A percentile compares a stretch with the other conserved stretches of the same genome.
Evolutionary conservation across 2,888 invertebrate species (phyloP).

Genomic region (Agelastica alni): DNA sequence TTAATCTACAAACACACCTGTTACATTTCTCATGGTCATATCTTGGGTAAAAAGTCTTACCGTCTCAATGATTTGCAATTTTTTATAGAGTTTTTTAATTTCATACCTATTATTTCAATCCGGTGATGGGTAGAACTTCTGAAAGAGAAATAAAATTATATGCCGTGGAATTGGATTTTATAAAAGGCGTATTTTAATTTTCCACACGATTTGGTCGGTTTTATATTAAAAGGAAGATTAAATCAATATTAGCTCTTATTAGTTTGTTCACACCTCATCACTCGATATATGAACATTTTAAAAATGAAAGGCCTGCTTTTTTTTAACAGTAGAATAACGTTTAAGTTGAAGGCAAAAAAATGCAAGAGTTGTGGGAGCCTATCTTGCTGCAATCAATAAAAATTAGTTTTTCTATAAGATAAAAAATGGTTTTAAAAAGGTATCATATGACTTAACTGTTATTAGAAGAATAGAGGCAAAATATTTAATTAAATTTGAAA

Average conservation of each 20-base stretch:
- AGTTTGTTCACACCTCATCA: slow-evolving; percentile 30
- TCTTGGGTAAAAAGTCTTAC: slow-evolving; percentile 17
- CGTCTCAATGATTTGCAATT: slow-evolving; percentile 31
- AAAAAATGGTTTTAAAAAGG: no score
- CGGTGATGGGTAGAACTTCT: slow-evolving; percentile 24
- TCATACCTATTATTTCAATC: slow-evolving; percentile 36
- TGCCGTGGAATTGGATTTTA: slow-evolving; percentile 33
- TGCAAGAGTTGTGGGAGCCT: no score
- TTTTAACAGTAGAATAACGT: no score
- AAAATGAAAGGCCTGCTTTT: no score
- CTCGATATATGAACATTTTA: slow-evolving; percentile 9
- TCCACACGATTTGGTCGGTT: slow-evolving; percentile 35
- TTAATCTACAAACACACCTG: slow-evolving; percentile 16
- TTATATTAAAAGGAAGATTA: slow-evolving; percentile 26
- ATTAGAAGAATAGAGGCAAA: no score
- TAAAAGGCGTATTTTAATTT: slow-evolving; percentile 38
- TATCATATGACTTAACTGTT: no score
- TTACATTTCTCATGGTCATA: slow-evolving; percentile 22
- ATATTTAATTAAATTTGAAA: no score
- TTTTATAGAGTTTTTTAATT: slow-evolving; percentile 30
- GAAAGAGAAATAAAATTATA: slow-evolving; percentile 32
- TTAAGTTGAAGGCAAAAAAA: no score
- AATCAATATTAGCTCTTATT: slow-evolving; percentile 35
- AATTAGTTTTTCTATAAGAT: no score
- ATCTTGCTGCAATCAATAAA: no score